These are phyloP conservation scores for Pachliopta kotzebuea DNA, from an alignment of 2,888 invertebrate species.

Conservation along the genomic window DNA sequence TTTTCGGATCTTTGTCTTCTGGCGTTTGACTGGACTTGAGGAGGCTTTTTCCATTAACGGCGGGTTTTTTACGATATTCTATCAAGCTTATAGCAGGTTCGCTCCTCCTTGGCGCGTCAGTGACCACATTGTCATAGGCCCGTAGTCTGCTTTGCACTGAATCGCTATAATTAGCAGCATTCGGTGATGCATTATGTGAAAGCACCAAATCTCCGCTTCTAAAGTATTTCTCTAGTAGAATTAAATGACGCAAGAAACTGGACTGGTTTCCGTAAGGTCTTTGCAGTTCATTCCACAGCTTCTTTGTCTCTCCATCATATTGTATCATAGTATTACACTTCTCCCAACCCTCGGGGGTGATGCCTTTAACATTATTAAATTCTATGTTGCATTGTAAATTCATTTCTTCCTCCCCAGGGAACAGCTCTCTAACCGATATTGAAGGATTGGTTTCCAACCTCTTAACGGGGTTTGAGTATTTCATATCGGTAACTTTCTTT, in stretches of 20 bases:
- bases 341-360: constrained; percentile 92
- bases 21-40: constrained; percentile 60
- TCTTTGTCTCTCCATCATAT: constrained; percentile 90
- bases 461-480: constrained; percentile 82
- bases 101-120: constrained; percentile 51
- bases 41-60: constrained; percentile 68
- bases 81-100: constrained; percentile 63
- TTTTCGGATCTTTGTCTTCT: constrained; percentile 56
- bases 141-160: constrained; percentile 89
- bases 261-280: constrained; percentile 94
- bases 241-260: constrained; percentile 90
- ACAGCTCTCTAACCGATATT: constrained; percentile 89
- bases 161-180: constrained; percentile 88
- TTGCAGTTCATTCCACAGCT: constrained; percentile 90
- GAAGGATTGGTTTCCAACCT: constrained; percentile 88
- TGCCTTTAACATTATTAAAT: constrained; percentile 84
- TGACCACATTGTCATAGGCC: constrained; percentile 85
- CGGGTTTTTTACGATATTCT: constrained; percentile 70
- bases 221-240: constrained; percentile 91
- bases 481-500: constrained; percentile 62
- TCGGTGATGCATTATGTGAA: constrained; percentile 86
- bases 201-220: constrained; percentile 89
- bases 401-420: constrained; percentile 92
- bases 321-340: constrained; percentile 89
- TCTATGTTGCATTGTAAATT: constrained; percentile 88